phyloP scores from a whole-genome alignment of 2,113 vertebrate genomes.

The Neolamprologus kungweensis region DNA sequence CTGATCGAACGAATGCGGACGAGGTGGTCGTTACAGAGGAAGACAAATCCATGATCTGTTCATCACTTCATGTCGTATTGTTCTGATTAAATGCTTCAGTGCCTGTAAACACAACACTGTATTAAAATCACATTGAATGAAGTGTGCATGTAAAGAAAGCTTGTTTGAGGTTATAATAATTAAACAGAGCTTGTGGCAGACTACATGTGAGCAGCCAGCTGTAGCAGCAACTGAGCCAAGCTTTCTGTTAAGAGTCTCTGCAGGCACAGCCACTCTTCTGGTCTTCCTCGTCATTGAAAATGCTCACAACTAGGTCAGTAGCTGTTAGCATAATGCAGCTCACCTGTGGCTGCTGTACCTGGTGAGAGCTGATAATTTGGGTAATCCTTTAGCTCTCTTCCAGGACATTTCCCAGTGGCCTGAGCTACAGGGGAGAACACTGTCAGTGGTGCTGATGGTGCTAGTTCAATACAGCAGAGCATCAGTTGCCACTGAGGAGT shows the following conservation, averaged over 20 bases:
- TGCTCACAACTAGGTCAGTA: conserved; percentile 38
- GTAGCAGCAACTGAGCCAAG: neutral
- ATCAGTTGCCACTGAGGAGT: neutral
- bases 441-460: neutral
- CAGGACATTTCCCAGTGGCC: neutral
- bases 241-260: neutral
- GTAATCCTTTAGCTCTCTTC: conserved; percentile 4
- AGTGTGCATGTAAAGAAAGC: neutral
- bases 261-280: neutral
- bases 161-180: neutral
- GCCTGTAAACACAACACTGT: neutral
- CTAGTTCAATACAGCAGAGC: neutral
- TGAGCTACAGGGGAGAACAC: neutral
- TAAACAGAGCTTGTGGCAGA: neutral
- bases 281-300: neutral
- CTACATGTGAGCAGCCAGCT: neutral
- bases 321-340: conserved; percentile 11
- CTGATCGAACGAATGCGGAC: neutral
- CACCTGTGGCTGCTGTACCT: conserved; percentile 22
- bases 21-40: neutral
- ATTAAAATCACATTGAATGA: neutral
- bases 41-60: neutral
- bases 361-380: conserved; percentile 1
- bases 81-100: neutral
- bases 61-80: neutral